Evolutionary conservation across 2,797 vertebrate species (phyloP), one percentile per base, ranked within the genome.

Genomic region (Steatocranus sp.): DNA sequence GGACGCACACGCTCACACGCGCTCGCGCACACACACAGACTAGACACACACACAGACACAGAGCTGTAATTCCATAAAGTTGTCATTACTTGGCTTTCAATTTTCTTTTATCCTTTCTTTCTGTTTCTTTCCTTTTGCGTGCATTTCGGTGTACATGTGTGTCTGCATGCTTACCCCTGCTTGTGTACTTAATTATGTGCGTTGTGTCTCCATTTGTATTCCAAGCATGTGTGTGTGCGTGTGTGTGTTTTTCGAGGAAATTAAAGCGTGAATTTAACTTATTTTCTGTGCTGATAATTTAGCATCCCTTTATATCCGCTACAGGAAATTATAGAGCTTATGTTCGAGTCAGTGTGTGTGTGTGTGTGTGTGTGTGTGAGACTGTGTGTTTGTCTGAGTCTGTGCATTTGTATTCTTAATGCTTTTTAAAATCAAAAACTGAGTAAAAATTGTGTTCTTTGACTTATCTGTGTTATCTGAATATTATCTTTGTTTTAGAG

Each of bases 261-360:
- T 93, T 92, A 92, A 92, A 94, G 79, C 85, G 86, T 87, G 86
- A 93, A 91, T 92, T 88, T 49, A 90, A 93, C 87, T 87, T 93
- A 84, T 92, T 93, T 94, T 92, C 87, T 41, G 20, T 89, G 80
- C 88, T 88, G 83, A 92, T 94, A 92, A 94, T 94, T 94, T 91
- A 87, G 89, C 88, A 86, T 91, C 87, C 81, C 82, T 91, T 90
- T 92, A 92, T 93, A 91, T 95, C 93, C 90, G 84, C 92, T 79
- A 81, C 93, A 93, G 94, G 94, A 94, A 94, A 95, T 94, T 84
- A 89, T 89, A 75, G 82, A 84, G 92, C 90, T 93, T 89, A 91
- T 75, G 63, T 75, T 74, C 25, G 11, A 73, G 41, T 83, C 12
- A 2, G 30, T 54, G 43, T 85, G 66, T 75, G 36, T 50, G 61